Base-by-base conservation (phyloP, 53 echinoderm and acorn worm species). In the Zoroaster sp. region DNA sequence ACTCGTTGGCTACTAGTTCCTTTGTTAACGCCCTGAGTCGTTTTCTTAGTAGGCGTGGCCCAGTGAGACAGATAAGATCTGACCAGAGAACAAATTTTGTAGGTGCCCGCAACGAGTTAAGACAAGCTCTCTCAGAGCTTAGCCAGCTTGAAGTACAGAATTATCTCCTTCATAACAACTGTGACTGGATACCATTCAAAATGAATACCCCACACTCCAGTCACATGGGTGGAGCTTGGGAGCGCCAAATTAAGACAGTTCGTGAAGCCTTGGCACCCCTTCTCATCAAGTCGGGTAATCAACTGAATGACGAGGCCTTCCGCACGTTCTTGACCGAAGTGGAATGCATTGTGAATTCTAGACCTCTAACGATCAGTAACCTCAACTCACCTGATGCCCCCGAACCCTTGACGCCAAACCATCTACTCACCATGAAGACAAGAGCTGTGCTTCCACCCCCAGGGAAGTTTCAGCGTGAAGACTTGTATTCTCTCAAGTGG, bases 21-120 rank as follows among this genome's bases (percentile, higher is more conserved):
- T 92, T 89, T 77, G 89, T 92, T n/a, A 88, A 92, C 30, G 80
- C 80, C 4, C 40, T 89, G 14, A 36, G 89, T 1, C 68, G 92
- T 8, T 92, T 92, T 42, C 42, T 83, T 46, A 77, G 25, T 53
- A 14, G 75, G 17, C 75, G 92, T 30, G 92, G 92, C 5, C 73
- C 86, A 1, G 59, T 86, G 1, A 35, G 87, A 31, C 89, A 93
- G 25, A 47, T 89, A 1, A 17, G 92, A 28, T 88, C 32, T 15
- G 77, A 67, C 59, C 53, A 43, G 54, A 74, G 87, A 4, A 87
- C 87, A 12, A 87, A 74, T 25, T 87, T 87, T 38, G 75, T 87
- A 12, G 76, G 88, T 44, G 88, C 88, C 18, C 28, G 44, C 17
- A 87, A 74, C 21, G 59, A 63, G 37, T 18, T 87, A 6, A 74